Conservation (phyloP, 2,888 invertebrate species). For the Tortrix viridana region DNA sequence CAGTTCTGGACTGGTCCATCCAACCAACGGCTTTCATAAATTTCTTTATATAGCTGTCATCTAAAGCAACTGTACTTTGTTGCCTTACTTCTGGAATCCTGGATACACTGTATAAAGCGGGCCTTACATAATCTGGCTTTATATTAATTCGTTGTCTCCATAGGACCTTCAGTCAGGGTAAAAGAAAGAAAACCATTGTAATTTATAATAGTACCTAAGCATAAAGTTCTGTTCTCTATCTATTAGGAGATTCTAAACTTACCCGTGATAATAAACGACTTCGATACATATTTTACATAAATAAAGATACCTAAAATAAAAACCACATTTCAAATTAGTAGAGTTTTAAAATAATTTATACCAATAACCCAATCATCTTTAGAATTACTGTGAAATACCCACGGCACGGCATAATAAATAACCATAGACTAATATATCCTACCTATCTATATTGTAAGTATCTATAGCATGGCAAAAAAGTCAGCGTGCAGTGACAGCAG, state of each 20-base stretch:
- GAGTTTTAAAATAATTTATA: not conserved
- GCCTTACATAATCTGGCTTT: conserved; percentile 54
- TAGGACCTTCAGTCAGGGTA: conserved; percentile 48
- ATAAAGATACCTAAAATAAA: conserved; percentile 4
- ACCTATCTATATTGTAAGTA: too few species aligned
- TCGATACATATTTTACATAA: conserved; percentile 48
- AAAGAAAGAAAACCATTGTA: not conserved
- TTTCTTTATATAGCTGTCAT: conserved; percentile 82
- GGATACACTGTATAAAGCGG: conserved; percentile 40
- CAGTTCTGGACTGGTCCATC: conserved; percentile 83
- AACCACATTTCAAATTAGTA: conserved; percentile 13
- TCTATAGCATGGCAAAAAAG: too few species aligned
- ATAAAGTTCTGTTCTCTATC: not conserved
- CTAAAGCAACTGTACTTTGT: conserved; percentile 64
- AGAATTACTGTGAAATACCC: too few species aligned
- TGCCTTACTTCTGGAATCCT: conserved; percentile 47
- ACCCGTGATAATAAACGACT: conserved; percentile 51
- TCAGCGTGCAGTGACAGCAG: too few species aligned
- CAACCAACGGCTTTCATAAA: conserved; percentile 85
- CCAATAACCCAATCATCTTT: not conserved
- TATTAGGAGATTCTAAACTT: conserved; percentile 37
- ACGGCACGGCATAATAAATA: too few species aligned
- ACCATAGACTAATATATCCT: too few species aligned
- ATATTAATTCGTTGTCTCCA: conserved; percentile 46
- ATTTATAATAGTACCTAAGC: not conserved